phyloP scores from a whole-genome alignment of 2,888 invertebrate species.

The Dyspetes luteomarginatus region DNA sequence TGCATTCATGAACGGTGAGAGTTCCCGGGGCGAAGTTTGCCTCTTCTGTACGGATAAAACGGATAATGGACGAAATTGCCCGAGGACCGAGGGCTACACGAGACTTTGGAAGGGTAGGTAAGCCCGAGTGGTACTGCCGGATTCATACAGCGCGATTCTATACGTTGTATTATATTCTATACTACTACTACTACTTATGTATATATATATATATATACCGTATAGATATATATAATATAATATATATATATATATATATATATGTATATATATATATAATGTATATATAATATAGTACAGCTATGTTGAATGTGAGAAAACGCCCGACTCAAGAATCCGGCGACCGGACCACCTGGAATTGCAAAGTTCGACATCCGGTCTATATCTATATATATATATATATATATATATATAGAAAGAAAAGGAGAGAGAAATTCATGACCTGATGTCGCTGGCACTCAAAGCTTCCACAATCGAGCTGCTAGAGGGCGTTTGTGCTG shows the following conservation, averaged over 20 bases:
- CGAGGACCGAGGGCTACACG: conserved; percentile 50
- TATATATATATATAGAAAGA: conserved; percentile 6
- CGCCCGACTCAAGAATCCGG: conserved; percentile 50
- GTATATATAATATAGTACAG: conserved; percentile 9
- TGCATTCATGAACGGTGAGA: conserved; percentile 54
- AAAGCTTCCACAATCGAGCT: conserved; percentile 34
- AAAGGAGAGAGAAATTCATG: conserved; percentile 10
- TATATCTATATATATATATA: not conserved
- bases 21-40: conserved; percentile 63
- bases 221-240: not conserved
- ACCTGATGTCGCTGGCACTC: conserved; percentile 40
- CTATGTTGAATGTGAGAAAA: conserved; percentile 54
- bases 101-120: conserved; percentile 39
- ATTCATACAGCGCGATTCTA: conserved; percentile 47
- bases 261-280: not conserved
- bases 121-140: conserved; percentile 44
- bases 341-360: conserved; percentile 57
- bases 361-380: conserved; percentile 63
- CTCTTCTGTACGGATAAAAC: conserved; percentile 63
- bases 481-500: conserved; percentile 41
- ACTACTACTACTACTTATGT: not conserved
- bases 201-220: not conserved
- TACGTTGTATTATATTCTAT: conserved; percentile 20
- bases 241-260: not conserved
- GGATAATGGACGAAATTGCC: conserved; percentile 67